These are phyloP conservation scores for Hozukius guyotensis DNA, from an alignment of 2,797 vertebrate species.

Conservation along the genomic window DNA sequence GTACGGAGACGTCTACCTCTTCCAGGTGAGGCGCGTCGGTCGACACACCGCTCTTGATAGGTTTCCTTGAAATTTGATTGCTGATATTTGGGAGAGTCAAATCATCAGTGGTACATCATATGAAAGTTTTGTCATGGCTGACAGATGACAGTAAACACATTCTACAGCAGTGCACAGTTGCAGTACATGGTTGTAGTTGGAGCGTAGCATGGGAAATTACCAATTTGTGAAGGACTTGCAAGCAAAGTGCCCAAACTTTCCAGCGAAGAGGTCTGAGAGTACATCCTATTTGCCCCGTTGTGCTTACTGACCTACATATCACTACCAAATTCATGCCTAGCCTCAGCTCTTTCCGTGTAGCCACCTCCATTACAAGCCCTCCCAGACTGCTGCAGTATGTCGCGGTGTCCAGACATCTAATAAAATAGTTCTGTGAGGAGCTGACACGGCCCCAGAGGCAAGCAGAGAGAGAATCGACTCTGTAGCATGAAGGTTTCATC, in stretches of 20 bases:
- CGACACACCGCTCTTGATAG: background rate
- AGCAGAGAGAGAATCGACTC: constrained; percentile 8
- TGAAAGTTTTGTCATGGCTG: background rate
- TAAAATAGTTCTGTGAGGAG: constrained; percentile 31
- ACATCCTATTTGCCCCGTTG: constrained; percentile 15
- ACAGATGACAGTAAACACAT: background rate
- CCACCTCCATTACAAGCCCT: constrained; percentile 23
- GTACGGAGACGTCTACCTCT: constrained; percentile 93
- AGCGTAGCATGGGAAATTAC: constrained; percentile 21
- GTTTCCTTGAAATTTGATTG: background rate
- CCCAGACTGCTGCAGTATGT: constrained; percentile 5
- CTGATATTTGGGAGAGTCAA: background rate
- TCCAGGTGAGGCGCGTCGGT: constrained; percentile 85
- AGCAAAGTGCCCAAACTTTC: constrained; percentile 24
- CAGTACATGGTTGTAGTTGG: background rate
- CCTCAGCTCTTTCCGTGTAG: background rate
- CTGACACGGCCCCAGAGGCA: constrained; percentile 31
- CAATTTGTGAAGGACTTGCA: background rate
- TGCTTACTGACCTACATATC: constrained; percentile 62
- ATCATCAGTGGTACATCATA: background rate
- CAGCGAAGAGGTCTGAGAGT: constrained; percentile 1
- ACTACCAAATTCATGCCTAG: constrained; percentile 19
- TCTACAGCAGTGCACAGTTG: background rate
- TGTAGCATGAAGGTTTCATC: constrained; percentile 25
- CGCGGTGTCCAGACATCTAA: constrained; percentile 32